Base-by-base conservation (phyloP, 2,797 vertebrate genomes). In the Anabacerthia variegaticeps region DNA sequence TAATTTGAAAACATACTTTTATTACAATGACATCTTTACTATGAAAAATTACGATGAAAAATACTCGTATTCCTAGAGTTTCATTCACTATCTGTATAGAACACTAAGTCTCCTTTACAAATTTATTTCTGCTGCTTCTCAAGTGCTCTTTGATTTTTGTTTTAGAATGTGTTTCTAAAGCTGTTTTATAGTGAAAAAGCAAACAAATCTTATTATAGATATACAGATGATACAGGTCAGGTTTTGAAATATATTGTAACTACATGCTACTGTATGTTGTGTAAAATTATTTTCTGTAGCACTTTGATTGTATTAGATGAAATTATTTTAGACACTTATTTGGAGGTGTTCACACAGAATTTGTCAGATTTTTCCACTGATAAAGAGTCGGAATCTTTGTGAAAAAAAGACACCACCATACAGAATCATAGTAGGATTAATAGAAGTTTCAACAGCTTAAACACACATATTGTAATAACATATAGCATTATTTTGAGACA, bases 1-100 rank as follows among this genome's bases (percentile, higher is more conserved):
- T 86, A 79, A 92, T 94, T 85, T 86, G 55, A 84, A 96, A 86
- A 86, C 69, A 88, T 34, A 55, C 14, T 94, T 95, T 78, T 88
- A 86, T 88, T 84, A 90, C 63, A 68, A 74, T 83, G 82, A 93
- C 79, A 82, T 74, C 22, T 91, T 92, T 94, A 94, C 49, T 91
- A 82, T 56, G 62, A 95, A 87, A 93, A 91, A 92, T 69, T 88
- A 85, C 0, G 0, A 88, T 54, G 55, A 95, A 92, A 89, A 89
- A 79, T 68, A 36, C 13, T 72, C 15, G 0, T 6, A 4, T 44
- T 96, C 34, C n/a, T 81, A 19, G 22, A 54, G n/a, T 77, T 90
- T 92, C 83, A 75, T 93, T 96, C 76, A 81, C 66, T 89, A 77
- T 85, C 54, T 55, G 2, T 43, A 66, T 24, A 87, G 76, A 92